A percentile compares a stretch with the other conserved stretches of the same genome.
These are phyloP conservation scores for Malacosoma neustria DNA, from an alignment of 2,888 invertebrate species.

Conservation along the genomic window DNA sequence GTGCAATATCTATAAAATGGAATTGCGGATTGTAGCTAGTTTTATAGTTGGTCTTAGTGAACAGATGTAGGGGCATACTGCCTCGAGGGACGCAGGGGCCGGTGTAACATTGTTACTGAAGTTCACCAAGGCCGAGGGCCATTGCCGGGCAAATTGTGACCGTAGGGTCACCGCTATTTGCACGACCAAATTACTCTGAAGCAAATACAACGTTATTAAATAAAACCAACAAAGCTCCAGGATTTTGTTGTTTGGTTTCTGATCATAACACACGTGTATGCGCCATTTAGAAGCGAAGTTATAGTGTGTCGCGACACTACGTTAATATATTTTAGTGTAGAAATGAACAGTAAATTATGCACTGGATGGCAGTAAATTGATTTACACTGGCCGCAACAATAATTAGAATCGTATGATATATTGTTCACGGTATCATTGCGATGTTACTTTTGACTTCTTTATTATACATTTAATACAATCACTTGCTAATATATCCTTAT, in stretches of 20 bases:
- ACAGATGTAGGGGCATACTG: constrained; percentile 61
- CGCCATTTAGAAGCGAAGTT: constrained; percentile 51
- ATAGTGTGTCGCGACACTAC: constrained; percentile 33
- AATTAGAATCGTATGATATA: constrained; percentile 51
- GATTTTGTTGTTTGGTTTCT: constrained; percentile 22
- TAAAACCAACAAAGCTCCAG: constrained; percentile 29
- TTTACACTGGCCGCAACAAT: constrained; percentile 51
- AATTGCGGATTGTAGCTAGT: constrained; percentile 50
- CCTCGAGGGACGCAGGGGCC: constrained; percentile 57
- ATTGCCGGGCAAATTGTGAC: constrained; percentile 56
- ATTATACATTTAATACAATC: too few relatives aligned
- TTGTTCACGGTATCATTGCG: constrained; percentile 7
- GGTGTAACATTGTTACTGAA: constrained; percentile 62
- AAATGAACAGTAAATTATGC: constrained; percentile 40
- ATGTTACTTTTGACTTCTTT: neutral
- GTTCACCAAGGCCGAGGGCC: constrained; percentile 59
- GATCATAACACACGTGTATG: constrained; percentile 45
- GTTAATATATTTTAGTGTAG: constrained; percentile 50
- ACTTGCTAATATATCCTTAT: too few relatives aligned
- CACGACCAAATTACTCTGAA: constrained; percentile 49
- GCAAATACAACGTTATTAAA: constrained; percentile 53
- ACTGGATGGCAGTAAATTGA: constrained; percentile 38
- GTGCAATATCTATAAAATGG: constrained; percentile 54
- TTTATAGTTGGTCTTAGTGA: constrained; percentile 50
- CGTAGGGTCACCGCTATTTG: constrained; percentile 59